phyloP scores from a whole-genome alignment of 2,113 vertebrate genomes.

The Phaethornis superciliosus region DNA sequence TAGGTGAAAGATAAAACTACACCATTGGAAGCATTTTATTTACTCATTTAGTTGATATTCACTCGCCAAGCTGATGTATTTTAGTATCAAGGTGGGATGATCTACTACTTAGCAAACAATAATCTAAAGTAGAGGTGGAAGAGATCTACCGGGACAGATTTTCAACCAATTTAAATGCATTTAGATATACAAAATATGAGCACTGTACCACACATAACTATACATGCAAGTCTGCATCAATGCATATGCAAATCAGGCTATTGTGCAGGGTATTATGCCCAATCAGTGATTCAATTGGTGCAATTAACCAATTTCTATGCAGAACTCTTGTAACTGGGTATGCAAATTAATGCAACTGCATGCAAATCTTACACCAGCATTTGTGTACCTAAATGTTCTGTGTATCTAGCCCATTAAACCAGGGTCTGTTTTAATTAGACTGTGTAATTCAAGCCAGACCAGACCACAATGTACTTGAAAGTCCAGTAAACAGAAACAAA shows the following conservation, averaged over 20 bases:
- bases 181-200: slow-evolving; percentile 44
- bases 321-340: slow-evolving; percentile 28
- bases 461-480: neutral
- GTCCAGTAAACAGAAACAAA: slow-evolving; percentile 6
- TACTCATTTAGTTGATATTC: slow-evolving; percentile 60
- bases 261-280: slow-evolving; percentile 41
- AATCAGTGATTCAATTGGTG: slow-evolving; percentile 46
- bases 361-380: slow-evolving; percentile 27
- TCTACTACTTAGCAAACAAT: slow-evolving; percentile 57
- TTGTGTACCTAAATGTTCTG: slow-evolving; percentile 38
- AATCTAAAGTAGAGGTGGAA: slow-evolving; percentile 35
- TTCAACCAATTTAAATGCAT: slow-evolving; percentile 29
- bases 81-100: slow-evolving; percentile 10
- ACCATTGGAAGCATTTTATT: slow-evolving; percentile 56
- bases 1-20: slow-evolving; percentile 24
- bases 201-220: slow-evolving; percentile 18
- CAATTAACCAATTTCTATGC: slow-evolving; percentile 56
- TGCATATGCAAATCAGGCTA: slow-evolving; percentile 46
- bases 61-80: neutral
- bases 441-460: slow-evolving; percentile 14
- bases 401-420: slow-evolving; percentile 37
- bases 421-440: slow-evolving; percentile 36
- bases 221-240: neutral
- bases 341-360: slow-evolving; percentile 45
- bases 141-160: slow-evolving; percentile 57